Evolutionary conservation across 2,888 invertebrate species (phyloP).

Genomic region (Junonia oenone): DNA sequence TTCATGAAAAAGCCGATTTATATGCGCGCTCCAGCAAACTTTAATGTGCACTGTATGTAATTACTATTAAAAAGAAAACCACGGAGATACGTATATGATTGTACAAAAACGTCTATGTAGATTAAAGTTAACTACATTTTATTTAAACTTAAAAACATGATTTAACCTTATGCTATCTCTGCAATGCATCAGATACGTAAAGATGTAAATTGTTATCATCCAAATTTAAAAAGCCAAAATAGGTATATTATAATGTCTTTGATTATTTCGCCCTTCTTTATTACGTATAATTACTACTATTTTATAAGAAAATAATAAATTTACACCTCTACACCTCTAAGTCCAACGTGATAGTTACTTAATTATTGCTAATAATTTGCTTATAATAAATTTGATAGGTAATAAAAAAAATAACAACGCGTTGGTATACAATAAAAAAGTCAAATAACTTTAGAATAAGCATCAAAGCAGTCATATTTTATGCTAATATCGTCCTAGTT

Average conservation of each 20-base stretch:
- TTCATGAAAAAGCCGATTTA: slow-evolving; percentile 76
- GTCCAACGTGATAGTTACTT: too few relatives aligned
- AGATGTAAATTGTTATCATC: too few relatives aligned
- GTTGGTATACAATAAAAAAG: not conserved
- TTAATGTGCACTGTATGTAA: slow-evolving; percentile 69
- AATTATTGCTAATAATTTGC: too few relatives aligned
- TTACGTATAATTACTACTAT: too few relatives aligned
- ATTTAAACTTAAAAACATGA: not conserved
- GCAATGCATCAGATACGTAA: not conserved
- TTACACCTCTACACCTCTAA: too few relatives aligned
- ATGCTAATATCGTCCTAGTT: slow-evolving; percentile 13
- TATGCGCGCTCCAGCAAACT: slow-evolving; percentile 67
- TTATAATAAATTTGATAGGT: not conserved
- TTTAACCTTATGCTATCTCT: not conserved
- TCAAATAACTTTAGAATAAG: not conserved
- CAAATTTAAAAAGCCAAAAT: too few relatives aligned
- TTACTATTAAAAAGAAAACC: slow-evolving; percentile 56
- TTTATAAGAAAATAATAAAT: too few relatives aligned
- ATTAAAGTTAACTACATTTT: not conserved
- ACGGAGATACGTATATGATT: not conserved
- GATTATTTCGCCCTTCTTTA: too few relatives aligned
- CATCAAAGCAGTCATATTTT: not conserved
- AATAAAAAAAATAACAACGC: not conserved
- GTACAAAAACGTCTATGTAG: not conserved
- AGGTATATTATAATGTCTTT: too few relatives aligned